phyloP scores from a whole-genome alignment of 2,888 invertebrate species.

The Plagodis pulveraria region DNA sequence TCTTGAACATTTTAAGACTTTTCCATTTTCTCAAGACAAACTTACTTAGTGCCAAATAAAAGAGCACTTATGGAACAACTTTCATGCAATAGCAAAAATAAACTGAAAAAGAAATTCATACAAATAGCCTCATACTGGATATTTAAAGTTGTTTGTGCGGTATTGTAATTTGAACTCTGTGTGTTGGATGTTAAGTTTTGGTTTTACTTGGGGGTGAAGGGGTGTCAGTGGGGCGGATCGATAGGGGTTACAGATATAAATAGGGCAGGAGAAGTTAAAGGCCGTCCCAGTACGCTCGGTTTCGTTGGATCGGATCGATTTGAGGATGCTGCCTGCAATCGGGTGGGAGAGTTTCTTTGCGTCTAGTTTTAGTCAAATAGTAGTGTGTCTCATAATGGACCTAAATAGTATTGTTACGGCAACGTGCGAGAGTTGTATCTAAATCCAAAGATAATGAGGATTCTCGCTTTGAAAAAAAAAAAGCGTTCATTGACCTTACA shows the following conservation, averaged over 20 bases:
- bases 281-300: slow-evolving; percentile 64
- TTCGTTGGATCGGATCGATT: slow-evolving; percentile 70
- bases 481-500: too few species aligned
- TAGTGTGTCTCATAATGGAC: too few species aligned
- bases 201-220: slow-evolving; percentile 56
- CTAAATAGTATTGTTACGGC: too few species aligned
- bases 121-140: slow-evolving; percentile 44
- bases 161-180: slow-evolving; percentile 56
- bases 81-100: slow-evolving; percentile 37
- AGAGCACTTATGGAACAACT: slow-evolving; percentile 19
- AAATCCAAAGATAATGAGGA: too few species aligned
- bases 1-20: background rate
- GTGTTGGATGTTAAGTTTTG: slow-evolving; percentile 49
- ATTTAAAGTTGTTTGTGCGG: slow-evolving; percentile 52
- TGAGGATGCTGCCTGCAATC: slow-evolving; percentile 46
- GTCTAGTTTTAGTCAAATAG: too few species aligned
- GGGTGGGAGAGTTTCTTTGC: slow-evolving; percentile 5
- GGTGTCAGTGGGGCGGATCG: slow-evolving; percentile 81
- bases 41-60: slow-evolving; percentile 14
- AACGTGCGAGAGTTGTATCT: too few species aligned
- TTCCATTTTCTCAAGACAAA: slow-evolving; percentile 7
- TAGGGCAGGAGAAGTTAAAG: slow-evolving; percentile 74
- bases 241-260: slow-evolving; percentile 80
- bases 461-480: too few species aligned
- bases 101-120: slow-evolving; percentile 43